Evolutionary conservation across 2,888 invertebrate genomes (phyloP).

Genomic region (Meghimatium bilineatum): DNA sequence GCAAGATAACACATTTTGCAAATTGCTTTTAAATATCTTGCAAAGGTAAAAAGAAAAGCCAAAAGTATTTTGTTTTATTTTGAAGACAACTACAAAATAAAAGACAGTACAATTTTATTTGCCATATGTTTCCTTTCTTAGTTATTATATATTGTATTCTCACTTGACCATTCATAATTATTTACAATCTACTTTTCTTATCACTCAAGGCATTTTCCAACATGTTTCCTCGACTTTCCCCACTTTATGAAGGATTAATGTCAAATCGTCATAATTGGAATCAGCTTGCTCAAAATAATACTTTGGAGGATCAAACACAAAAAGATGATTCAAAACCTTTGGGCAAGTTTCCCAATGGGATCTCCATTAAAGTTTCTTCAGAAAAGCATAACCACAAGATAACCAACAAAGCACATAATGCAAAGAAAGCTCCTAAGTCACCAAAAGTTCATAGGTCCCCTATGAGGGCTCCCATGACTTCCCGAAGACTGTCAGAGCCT

Average conservation of each 20-base stretch:
- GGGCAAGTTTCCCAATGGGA: background rate
- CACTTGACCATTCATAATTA: background rate
- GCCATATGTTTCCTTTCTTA: background rate
- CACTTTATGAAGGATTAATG: conserved; percentile 37
- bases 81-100: background rate
- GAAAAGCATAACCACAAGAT: conserved; percentile 9
- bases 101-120: background rate
- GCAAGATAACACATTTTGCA: background rate
- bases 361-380: background rate
- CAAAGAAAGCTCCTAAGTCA: conserved; percentile 17
- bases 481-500: conserved; percentile 16
- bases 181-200: conserved; percentile 4
- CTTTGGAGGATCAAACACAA: background rate
- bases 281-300: conserved; percentile 21
- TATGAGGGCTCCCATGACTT: background rate
- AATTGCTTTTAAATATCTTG: background rate
- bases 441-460: conserved; percentile 15
- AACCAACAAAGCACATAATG: background rate
- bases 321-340: conserved; percentile 12
- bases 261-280: conserved; percentile 39
- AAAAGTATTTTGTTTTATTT: background rate
- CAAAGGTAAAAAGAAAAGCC: background rate
- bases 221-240: conserved; percentile 35
- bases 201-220: conserved; percentile 41
- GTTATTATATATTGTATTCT: background rate